These are phyloP conservation scores for Paralvinella palmiformis DNA, from an alignment of 1,140 invertebrate species.

Conservation along the genomic window DNA sequence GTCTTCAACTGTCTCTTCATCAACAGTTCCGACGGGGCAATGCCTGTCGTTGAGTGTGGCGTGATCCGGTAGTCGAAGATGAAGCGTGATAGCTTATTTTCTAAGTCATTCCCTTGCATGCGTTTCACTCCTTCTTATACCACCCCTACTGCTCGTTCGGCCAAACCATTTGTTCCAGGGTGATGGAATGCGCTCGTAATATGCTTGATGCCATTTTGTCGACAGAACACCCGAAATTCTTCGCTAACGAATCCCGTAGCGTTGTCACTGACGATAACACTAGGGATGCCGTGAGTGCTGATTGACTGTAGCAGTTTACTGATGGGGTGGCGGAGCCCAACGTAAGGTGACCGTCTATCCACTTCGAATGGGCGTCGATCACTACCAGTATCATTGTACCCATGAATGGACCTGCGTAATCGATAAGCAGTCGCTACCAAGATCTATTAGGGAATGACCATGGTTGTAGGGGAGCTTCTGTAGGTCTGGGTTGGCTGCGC, in stretches of 20 bases:
- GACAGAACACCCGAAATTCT: slow-evolving; percentile 4
- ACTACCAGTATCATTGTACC: slow-evolving; percentile 34
- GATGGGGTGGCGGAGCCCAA: background rate
- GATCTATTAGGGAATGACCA: slow-evolving; percentile 36
- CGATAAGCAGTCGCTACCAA: slow-evolving; percentile 25
- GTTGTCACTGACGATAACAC: slow-evolving; percentile 5
- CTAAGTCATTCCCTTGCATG: no score
- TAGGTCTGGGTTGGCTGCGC: slow-evolving; percentile 23
- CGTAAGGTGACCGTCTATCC: slow-evolving; percentile 2
- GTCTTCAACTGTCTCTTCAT: background rate
- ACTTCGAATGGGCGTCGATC: slow-evolving; percentile 11
- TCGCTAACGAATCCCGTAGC: slow-evolving; percentile 2
- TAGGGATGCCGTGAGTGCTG: slow-evolving; percentile 1
- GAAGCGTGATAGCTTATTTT: background rate
- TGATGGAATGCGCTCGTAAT: background rate
- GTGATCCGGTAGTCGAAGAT: slow-evolving; percentile 1
- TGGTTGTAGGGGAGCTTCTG: slow-evolving; percentile 23
- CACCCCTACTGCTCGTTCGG: background rate
- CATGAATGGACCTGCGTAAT: slow-evolving; percentile 39
- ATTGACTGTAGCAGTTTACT: background rate
- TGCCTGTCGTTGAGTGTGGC: background rate
- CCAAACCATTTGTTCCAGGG: background rate
- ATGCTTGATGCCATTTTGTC: background rate
- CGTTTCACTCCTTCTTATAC: no score
- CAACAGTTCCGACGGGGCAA: background rate